Conservation (phyloP, 2,113 vertebrate species). For the Illadopsis cleaveri region DNA sequence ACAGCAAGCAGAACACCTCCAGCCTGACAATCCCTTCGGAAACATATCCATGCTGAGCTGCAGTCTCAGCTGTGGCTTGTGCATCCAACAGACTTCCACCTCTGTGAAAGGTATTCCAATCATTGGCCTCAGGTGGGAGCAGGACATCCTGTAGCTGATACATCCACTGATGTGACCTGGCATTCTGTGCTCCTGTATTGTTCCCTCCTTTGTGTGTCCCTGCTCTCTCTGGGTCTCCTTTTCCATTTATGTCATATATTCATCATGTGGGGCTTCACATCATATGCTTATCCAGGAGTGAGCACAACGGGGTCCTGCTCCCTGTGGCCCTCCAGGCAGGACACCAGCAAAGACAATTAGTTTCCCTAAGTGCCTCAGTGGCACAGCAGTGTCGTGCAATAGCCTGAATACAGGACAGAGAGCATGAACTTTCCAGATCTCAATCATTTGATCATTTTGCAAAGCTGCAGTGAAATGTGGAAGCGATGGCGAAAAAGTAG, state of each 20-base stretch:
- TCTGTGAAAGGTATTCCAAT: not conserved
- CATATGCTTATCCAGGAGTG: not conserved
- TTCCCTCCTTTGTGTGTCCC: not conserved
- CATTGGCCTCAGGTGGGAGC: not conserved
- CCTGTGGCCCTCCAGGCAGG: not conserved
- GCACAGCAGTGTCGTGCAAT: not conserved
- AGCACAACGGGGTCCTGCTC: not conserved
- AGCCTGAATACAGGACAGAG: not conserved
- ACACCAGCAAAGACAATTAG: not conserved
- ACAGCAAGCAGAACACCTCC: not conserved
- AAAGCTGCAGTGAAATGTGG: not conserved
- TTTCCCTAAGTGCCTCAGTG: not conserved
- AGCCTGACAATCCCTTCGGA: not conserved
- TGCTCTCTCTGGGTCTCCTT: not conserved
- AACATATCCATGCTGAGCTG: not conserved
- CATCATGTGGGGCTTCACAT: not conserved
- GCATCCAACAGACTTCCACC: not conserved
- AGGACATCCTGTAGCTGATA: not conserved
- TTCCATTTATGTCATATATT: not conserved
- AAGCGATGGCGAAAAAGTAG: not conserved
- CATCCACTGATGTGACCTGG: not conserved
- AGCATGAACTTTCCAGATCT: not conserved
- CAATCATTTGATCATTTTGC: not conserved
- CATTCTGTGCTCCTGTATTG: not conserved
- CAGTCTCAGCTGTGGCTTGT: not conserved